Base-by-base conservation (phyloP, 2,797 vertebrate genomes). In the Cichlasoma orientale region DNA sequence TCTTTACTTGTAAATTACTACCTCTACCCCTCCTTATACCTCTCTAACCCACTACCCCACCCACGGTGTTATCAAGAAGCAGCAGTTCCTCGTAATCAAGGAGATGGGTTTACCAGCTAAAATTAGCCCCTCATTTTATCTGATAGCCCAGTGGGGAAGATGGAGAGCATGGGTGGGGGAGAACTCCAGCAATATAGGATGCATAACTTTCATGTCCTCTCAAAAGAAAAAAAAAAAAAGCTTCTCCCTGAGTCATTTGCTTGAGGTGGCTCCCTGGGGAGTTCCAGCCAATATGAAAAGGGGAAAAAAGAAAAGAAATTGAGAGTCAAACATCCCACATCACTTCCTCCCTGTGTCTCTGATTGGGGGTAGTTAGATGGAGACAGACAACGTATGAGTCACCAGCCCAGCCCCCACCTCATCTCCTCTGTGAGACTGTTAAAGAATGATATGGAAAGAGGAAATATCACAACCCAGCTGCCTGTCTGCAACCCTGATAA, bases 321-420 rank as follows among this genome's bases (percentile, higher is more conserved):
- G 31, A 84, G 74, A 86, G 81, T 75, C 80, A 75, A 52, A 58
- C 78, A 74, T 81, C 85, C 80, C 74, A 83, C 80, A 31, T 75
- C 56, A 14, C 84, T 41, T 27, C 66, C 75, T 72, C 61, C 47
- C 33, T 21, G 56, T 80, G 29, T 72, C 74, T 52, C 79, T 72
- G 79, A 85, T 58, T 72, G 50, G 75, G 63, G 77, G 85, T 86
- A 82, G 84, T 81, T 57, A 53, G 76, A 82, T 75, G 71, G 74
- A 90, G 83, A 84, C 76, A 86, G 80, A 76, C 77, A 74, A 29
- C 1, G 47, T 61, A 82, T 93, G 93, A 94, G 83, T 94, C 94
- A 94, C 53, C 87, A 7, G 44, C 55, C 21, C 44, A 27, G 72
- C 78, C 75, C 73, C 82, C 75, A 33, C 72, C 72, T 80, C 75